phyloP scores from a whole-genome alignment of 2,113 vertebrate genomes.

The Cinclus cinclus region DNA sequence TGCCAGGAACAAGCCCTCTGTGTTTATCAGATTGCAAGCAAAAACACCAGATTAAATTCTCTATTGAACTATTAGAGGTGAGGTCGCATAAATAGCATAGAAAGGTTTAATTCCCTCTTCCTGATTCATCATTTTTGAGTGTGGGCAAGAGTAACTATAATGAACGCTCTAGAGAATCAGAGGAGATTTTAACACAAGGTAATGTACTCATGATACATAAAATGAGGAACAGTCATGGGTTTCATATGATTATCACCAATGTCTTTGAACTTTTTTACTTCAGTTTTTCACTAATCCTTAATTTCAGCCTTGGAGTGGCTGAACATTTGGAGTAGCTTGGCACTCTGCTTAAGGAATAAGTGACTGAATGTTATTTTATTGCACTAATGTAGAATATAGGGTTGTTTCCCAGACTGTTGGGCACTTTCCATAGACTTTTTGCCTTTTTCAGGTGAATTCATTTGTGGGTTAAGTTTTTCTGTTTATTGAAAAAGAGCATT shows the following conservation, averaged over 20 bases:
- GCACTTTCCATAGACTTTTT: not conserved
- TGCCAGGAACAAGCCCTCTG: not conserved
- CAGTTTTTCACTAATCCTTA: not conserved
- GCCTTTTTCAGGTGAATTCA: not conserved
- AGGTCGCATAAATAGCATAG: not conserved
- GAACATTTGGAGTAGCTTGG: not conserved
- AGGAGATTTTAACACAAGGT: not conserved
- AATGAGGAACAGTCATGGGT: not conserved
- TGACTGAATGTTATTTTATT: not conserved
- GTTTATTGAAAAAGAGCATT: not conserved
- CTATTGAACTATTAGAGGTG: not conserved
- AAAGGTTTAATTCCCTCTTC: not conserved
- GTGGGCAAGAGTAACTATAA: not conserved
- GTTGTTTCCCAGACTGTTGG: not conserved
- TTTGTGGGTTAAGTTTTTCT: not conserved
- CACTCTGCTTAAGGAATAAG: not conserved
- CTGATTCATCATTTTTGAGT: not conserved
- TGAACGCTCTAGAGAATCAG: not conserved
- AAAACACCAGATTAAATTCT: not conserved
- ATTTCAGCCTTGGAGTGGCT: not conserved
- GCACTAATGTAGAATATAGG: not conserved
- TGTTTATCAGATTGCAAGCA: not conserved
- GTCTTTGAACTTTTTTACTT: not conserved
- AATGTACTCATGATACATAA: not conserved
- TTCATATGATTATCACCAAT: not conserved